phyloP scores from a whole-genome alignment of 2,113 vertebrate species.

The Hyperopisus bebe region DNA sequence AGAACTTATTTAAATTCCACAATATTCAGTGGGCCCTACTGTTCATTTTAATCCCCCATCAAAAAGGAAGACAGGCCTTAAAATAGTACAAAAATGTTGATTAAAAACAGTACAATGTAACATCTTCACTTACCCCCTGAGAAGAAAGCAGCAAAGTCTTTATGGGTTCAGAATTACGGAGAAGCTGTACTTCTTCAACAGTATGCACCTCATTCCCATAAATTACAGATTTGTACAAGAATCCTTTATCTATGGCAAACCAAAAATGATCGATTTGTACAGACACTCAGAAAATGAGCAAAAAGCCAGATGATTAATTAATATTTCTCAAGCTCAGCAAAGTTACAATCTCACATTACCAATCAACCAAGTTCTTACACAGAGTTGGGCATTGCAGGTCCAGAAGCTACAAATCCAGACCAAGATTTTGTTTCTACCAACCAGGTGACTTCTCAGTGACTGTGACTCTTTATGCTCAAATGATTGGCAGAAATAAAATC shows the following conservation, averaged over 20 bases:
- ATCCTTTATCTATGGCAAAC: conserved; percentile 70
- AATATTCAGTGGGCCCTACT: neutral
- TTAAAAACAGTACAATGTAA: neutral
- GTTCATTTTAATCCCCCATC: neutral
- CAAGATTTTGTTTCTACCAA: neutral
- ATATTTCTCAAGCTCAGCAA: neutral
- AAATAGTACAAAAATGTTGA: neutral
- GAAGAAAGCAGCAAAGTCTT: conserved; percentile 81
- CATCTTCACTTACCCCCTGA: conserved; percentile 57
- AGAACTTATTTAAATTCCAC: neutral
- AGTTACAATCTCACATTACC: neutral
- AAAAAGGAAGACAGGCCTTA: neutral
- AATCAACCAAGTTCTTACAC: neutral
- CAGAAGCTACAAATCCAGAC: neutral
- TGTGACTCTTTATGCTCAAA: neutral
- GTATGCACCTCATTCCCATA: conserved; percentile 73
- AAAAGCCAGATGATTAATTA: neutral
- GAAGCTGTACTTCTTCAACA: conserved; percentile 86
- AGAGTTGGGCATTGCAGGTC: neutral
- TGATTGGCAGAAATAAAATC: neutral
- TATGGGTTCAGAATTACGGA: conserved; percentile 70
- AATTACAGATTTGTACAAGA: conserved; percentile 84
- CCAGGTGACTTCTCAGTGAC: neutral
- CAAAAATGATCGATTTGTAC: neutral
- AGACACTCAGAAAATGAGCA: neutral